Evolutionary conservation across 2,113 vertebrate genomes (phyloP).

Genomic region (Pelmatolapia mariae): DNA sequence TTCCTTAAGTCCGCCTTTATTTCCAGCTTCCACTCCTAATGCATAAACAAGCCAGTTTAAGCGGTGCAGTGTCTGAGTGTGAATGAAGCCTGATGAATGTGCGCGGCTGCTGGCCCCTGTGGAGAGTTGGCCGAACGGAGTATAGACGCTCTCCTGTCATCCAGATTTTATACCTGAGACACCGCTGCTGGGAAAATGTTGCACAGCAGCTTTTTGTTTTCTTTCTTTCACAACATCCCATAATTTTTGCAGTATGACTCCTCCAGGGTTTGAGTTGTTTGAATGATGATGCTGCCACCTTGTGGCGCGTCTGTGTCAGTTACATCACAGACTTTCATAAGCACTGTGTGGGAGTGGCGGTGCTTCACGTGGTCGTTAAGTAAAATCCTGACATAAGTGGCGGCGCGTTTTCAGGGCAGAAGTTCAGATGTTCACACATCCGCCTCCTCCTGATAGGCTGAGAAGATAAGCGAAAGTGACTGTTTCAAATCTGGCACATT

Average conservation of each 20-base stretch:
- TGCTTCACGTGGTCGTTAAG: neutral
- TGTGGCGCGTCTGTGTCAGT: constrained; percentile 10
- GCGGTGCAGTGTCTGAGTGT: neutral
- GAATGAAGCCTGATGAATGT: neutral
- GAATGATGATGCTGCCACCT: constrained; percentile 30
- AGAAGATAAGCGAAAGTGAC: neutral
- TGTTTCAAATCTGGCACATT: neutral
- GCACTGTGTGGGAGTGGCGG: neutral
- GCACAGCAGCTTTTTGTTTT: neutral
- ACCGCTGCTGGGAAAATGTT: neutral
- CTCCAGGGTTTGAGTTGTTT: neutral
- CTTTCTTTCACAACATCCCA: neutral
- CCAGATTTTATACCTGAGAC: neutral
- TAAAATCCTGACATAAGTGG: neutral
- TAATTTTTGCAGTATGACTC: neutral
- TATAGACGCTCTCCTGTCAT: neutral
- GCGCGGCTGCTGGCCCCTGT: neutral
- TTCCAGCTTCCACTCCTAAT: neutral
- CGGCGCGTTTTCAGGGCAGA: neutral
- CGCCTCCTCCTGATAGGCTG: neutral
- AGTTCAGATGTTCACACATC: neutral
- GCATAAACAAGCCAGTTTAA: neutral
- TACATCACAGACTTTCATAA: constrained; percentile 23
- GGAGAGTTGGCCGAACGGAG: neutral
- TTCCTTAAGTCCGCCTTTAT: neutral